These are phyloP conservation scores for Pelosia muscerda DNA, from an alignment of 2,888 invertebrate genomes.

Conservation along the genomic window DNA sequence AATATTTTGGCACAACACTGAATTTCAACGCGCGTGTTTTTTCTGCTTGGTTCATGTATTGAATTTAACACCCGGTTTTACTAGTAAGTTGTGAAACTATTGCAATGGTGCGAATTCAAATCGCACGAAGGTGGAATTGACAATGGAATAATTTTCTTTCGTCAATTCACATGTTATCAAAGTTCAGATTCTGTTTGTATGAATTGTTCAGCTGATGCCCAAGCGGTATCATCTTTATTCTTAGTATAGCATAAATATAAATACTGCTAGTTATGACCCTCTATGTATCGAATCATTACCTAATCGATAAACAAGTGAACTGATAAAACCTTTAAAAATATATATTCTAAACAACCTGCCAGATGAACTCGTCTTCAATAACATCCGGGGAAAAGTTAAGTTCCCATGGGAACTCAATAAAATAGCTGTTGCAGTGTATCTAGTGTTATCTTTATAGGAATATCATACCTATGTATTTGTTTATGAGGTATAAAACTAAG, in stretches of 20 bases:
- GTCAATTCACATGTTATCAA: no score
- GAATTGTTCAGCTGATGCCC: no score
- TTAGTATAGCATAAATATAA: no score
- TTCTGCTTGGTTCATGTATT: not conserved
- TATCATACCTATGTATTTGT: not conserved
- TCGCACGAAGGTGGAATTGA: no score
- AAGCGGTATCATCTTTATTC: no score
- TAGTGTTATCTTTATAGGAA: not conserved
- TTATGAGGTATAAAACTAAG: not conserved
- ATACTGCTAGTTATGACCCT: no score
- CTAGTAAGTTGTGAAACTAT: no score
- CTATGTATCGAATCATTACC: not conserved
- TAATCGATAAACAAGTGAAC: not conserved
- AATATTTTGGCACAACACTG: not conserved
- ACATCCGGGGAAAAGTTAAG: slow-evolving; percentile 44
- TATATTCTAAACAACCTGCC: slow-evolving; percentile 21
- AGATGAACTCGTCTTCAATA: slow-evolving; percentile 39
- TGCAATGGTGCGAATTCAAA: no score
- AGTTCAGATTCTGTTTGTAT: no score
- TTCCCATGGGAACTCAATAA: slow-evolving; percentile 48
- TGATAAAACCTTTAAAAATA: slow-evolving; percentile 26
- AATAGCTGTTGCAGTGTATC: slow-evolving; percentile 36
- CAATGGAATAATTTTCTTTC: no score
- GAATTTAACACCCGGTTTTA: not conserved
- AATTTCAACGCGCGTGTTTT: no score